A percentile compares a stretch with the other conserved stretches of the same genome.
Evolutionary conservation across 2,888 invertebrate genomes (phyloP).

Genomic region (Idaea biselata): DNA sequence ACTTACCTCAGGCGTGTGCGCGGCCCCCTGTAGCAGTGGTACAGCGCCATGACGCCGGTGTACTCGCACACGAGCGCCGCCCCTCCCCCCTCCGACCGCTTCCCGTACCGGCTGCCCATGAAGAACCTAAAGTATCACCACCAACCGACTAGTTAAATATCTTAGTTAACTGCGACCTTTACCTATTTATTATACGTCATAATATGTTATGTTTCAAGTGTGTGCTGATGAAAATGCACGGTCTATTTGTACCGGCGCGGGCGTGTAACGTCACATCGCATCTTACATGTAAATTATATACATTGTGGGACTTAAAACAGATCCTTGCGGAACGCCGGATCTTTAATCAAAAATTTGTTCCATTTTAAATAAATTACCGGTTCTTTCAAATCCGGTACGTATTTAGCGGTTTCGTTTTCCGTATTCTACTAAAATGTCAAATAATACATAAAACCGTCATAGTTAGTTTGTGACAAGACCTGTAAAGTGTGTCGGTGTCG

Average conservation of each 20-base stretch:
- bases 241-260: no score
- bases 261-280: no score
- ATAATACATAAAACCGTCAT: neutral
- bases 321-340: neutral
- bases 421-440: neutral
- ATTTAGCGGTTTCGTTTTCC: neutral
- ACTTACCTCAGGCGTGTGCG: neutral
- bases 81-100: slow-evolving; percentile 39
- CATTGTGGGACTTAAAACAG: neutral
- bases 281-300: neutral
- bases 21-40: slow-evolving; percentile 36
- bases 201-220: no score
- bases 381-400: neutral
- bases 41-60: slow-evolving; percentile 45
- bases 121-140: slow-evolving; percentile 46
- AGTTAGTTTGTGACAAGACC: neutral
- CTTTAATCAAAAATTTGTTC: neutral
- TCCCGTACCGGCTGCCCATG: slow-evolving; percentile 60
- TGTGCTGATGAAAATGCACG: no score
- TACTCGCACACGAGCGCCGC: slow-evolving; percentile 38
- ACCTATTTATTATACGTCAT: no score
- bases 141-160: neutral
- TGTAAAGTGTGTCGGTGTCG: no score
- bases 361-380: neutral
- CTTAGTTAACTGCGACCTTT: no score